Evolutionary conservation across 2,888 invertebrate species (phyloP).

Genomic region (Sepiola atlantica): DNA sequence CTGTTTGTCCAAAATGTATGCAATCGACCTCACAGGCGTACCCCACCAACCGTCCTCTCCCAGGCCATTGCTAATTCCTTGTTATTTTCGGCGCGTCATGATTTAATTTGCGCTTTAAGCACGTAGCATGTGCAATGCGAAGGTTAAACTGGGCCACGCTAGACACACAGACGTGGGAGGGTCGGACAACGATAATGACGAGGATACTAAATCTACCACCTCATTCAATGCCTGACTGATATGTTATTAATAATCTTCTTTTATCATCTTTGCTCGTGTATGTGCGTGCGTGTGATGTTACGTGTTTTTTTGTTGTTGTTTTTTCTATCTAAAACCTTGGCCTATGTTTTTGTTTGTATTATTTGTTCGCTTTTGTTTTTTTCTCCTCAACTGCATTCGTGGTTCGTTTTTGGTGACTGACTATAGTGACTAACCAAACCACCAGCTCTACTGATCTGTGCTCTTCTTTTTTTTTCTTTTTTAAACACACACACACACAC

Average conservation of each 20-base stretch:
- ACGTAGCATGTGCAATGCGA: conserved; percentile 54
- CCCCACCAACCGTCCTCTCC: neutral
- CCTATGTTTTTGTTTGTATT: neutral
- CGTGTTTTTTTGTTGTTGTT: neutral
- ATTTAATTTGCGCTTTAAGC: conserved; percentile 51
- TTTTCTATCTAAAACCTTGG: neutral
- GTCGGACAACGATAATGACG: neutral
- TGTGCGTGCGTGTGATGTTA: neutral
- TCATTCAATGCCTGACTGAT: neutral
- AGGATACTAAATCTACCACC: neutral
- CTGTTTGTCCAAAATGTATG: neutral
- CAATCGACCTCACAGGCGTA: neutral
- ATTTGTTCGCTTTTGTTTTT: neutral
- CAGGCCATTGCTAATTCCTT: conserved; percentile 36
- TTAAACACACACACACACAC: too few relatives aligned
- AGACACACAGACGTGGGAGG: conserved; percentile 6
- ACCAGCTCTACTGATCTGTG: neutral
- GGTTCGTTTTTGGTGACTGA: neutral
- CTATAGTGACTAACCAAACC: neutral
- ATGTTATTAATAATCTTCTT: neutral
- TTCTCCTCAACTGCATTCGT: neutral
- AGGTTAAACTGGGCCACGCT: conserved; percentile 44
- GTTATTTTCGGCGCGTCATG: conserved; percentile 49
- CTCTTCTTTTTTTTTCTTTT: too few relatives aligned
- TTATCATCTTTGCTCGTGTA: neutral